A percentile compares a stretch with the other conserved stretches of the same genome.
Conservation (phyloP, 2,888 invertebrate species). For the Antitype chi region DNA sequence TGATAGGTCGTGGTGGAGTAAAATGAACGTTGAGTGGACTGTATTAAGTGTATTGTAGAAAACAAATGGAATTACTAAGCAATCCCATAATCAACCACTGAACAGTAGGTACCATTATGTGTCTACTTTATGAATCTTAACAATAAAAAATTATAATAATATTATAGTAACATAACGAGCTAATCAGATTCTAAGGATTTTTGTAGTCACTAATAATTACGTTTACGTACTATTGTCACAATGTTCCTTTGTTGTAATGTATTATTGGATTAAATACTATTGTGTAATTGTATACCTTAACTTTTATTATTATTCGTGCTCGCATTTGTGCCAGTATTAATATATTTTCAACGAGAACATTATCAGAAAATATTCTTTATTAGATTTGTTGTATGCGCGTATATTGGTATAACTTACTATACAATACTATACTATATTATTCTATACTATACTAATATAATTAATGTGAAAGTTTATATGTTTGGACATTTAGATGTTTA, state of each 20-base stretch:
- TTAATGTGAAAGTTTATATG: too few species aligned
- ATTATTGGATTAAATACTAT: neutral
- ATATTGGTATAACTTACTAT: neutral
- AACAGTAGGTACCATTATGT: neutral
- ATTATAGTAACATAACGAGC: neutral
- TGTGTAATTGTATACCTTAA: neutral
- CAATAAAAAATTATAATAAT: neutral
- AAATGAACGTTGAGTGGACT: neutral
- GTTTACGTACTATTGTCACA: neutral
- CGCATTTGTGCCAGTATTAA: neutral
- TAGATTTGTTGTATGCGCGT: neutral
- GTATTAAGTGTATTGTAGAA: neutral
- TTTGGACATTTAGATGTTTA: too few species aligned
- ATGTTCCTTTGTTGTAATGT: neutral
- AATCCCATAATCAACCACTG: neutral
- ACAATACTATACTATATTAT: too few species aligned
- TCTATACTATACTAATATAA: too few species aligned
- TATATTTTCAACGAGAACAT: neutral
- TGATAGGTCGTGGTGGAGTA: neutral
- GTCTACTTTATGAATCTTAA: neutral
- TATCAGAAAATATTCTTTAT: neutral
- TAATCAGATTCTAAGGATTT: neutral
- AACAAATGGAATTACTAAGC: neutral
- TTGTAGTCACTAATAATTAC: neutral
- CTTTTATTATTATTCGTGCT: constrained; percentile 1